A percentile compares a stretch with the other conserved stretches of the same genome.
These are phyloP conservation scores for Odontamblyopus rebecca DNA, from an alignment of 2,797 vertebrate genomes.

Conservation along the genomic window DNA sequence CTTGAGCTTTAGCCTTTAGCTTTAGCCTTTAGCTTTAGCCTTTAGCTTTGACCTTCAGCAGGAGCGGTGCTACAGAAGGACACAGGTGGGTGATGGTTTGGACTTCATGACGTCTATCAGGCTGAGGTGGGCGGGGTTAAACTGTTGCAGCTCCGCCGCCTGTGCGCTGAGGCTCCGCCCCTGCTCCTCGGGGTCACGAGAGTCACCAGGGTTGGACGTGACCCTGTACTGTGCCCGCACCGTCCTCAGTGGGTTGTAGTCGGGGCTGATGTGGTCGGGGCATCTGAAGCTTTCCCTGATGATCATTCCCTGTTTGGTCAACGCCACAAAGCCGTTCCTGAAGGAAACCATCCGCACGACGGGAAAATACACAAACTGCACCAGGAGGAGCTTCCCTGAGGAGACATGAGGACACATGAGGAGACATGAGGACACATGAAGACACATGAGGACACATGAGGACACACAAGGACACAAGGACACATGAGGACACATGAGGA, in stretches of 20 bases:
- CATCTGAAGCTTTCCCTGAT: conserved; percentile 76
- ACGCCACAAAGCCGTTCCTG: conserved; percentile 74
- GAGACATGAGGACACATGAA: too few species aligned
- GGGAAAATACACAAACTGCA: conserved; percentile 75
- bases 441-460: conserved; percentile 28
- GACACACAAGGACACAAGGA: too few species aligned
- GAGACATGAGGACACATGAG: neutral
- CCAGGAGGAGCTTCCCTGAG: conserved; percentile 76
- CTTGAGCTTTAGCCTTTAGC: too few species aligned
- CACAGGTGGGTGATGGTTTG: conserved; percentile 68
- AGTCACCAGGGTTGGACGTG: conserved; percentile 44
- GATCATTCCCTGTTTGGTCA: conserved; percentile 67
- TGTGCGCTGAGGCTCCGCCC: neutral
- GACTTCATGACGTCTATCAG: conserved; percentile 47
- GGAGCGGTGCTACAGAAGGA: conserved; percentile 52
- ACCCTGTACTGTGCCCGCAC: conserved; percentile 71
- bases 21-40: too few species aligned
- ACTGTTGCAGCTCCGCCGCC: conserved; percentile 37
- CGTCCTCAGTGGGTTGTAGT: conserved; percentile 75
- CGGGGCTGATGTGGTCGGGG: conserved; percentile 44
- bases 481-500: too few species aligned
- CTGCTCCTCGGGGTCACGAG: conserved; percentile 50
- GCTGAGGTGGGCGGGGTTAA: conserved; percentile 68
- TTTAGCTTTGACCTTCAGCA: too few species aligned
- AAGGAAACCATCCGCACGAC: conserved; percentile 72